phyloP scores from a whole-genome alignment of 2,797 vertebrate genomes.

The Chanos chanos region DNA sequence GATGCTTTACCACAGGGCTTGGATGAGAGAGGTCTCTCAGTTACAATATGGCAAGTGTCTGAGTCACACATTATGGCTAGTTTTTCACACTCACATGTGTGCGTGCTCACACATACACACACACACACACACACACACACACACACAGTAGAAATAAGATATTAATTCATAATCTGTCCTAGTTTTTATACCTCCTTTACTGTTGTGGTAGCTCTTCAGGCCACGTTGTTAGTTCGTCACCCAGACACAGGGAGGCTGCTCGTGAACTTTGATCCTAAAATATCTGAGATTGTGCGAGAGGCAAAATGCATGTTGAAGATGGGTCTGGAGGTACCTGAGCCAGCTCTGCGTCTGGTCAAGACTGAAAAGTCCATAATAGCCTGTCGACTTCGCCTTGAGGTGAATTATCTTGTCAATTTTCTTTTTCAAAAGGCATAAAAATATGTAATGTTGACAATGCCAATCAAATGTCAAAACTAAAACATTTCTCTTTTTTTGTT shows the following conservation, averaged over 20 bases:
- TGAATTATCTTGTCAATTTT: constrained; percentile 40
- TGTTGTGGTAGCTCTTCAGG: constrained; percentile 71
- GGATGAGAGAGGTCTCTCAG: constrained; percentile 72
- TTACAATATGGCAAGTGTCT: constrained; percentile 65
- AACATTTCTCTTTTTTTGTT: too few relatives aligned
- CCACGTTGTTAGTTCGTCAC: constrained; percentile 68
- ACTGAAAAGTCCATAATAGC: constrained; percentile 66
- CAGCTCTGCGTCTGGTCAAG: constrained; percentile 67
- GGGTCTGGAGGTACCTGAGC: constrained; percentile 73
- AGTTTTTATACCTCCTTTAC: not conserved
- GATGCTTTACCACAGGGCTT: constrained; percentile 66
- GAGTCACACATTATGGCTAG: too few relatives aligned
- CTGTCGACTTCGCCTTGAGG: constrained; percentile 68
- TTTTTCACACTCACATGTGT: too few relatives aligned
- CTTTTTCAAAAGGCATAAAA: constrained; percentile 1
- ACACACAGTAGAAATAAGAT: not conserved
- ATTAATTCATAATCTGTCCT: not conserved
- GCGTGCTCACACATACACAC: too few relatives aligned
- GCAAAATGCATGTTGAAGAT: constrained; percentile 77
- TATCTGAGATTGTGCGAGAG: constrained; percentile 72
- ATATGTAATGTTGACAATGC: too few relatives aligned
- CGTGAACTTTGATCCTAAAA: constrained; percentile 78
- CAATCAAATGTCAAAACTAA: too few relatives aligned
- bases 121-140: too few relatives aligned
- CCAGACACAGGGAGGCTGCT: constrained; percentile 68